A percentile compares a stretch with the other conserved stretches of the same genome.
Evolutionary conservation across 2,113 vertebrate species (phyloP).

Genomic region (Bubo blakistoni): DNA sequence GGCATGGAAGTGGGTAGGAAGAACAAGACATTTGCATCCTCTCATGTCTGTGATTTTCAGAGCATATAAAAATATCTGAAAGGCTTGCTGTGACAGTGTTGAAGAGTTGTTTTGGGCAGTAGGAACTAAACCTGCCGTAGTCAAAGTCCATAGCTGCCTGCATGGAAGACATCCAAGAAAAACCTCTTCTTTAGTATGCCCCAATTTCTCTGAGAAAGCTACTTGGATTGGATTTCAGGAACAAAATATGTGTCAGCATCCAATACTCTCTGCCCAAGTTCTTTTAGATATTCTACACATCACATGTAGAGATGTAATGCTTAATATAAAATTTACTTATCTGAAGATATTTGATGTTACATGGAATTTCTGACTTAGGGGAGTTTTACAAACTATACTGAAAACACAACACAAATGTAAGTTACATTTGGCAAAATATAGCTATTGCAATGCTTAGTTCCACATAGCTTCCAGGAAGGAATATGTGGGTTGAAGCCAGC

Average conservation of each 20-base stretch:
- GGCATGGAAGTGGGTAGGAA: rapidly evolving
- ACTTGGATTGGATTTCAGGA: not conserved
- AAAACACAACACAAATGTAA: not conserved
- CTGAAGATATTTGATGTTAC: not conserved
- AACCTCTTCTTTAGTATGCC: not conserved
- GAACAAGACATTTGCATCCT: not conserved
- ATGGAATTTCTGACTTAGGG: not conserved
- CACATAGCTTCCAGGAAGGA: not conserved
- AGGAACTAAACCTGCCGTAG: not conserved
- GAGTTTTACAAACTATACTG: not conserved
- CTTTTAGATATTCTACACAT: not conserved
- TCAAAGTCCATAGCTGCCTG: not conserved
- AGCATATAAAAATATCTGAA: not conserved
- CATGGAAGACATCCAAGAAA: not conserved
- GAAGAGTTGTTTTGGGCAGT: not conserved
- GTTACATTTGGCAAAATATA: not conserved
- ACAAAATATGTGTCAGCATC: not conserved
- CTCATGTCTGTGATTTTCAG: not conserved
- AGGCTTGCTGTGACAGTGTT: rapidly evolving
- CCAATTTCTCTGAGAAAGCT: not conserved
- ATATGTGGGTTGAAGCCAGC: not conserved
- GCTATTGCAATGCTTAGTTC: not conserved
- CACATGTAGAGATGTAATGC: rapidly evolving
- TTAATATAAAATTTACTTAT: not conserved
- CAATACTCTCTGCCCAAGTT: not conserved